Base-by-base conservation (phyloP, 2,797 vertebrate species). In the Pelobates cultripes region DNA sequence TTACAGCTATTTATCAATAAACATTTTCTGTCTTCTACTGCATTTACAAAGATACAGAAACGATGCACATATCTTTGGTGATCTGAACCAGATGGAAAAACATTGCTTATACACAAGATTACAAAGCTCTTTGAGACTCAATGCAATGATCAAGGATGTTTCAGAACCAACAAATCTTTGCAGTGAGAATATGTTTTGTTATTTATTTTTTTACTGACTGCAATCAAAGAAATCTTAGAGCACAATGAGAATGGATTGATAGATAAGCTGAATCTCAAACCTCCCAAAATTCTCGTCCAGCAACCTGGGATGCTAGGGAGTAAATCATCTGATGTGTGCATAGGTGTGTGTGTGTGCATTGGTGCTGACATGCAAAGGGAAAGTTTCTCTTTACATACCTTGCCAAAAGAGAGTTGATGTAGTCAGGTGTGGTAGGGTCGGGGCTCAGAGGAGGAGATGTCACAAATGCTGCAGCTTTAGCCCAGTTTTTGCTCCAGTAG, bases 401-500 rank as follows among this genome's bases (percentile, higher is more conserved):
- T 89, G 98, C 95, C 91, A 99, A 90, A 85, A 99, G 93, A 17
- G 97, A 97, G 91, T 96, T 97, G 85, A 99, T 95, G 85, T 99
- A 98, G 91, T 99, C 98, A 43, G 98, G 97, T 69, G 98, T 99
- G 74, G 97, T 99, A 28, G 97, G 97, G 85, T 99, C 98, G 7
- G 97, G 98, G 88, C 98, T 99, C 79, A 99, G 95, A 8, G 98
- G 98, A 0, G 98, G 98, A 2, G 98, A 98, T 8, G 96, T 97
- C 86, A 99, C 97, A 88, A 97, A 99, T 0, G 97, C 97, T 0
- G 98, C 98, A 0, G 98, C 98, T 88, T 99, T 99, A 70, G 97
- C 98, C 98, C 97, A 99, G 85, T 99, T 99, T 93, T 99, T 99
- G 93, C 98, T 99, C 98, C 98, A 99, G 88, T 99, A 99, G 90